Evolutionary conservation across 2,113 vertebrate species (phyloP).

Genomic region (Dunckerocampus dactyliophorus): DNA sequence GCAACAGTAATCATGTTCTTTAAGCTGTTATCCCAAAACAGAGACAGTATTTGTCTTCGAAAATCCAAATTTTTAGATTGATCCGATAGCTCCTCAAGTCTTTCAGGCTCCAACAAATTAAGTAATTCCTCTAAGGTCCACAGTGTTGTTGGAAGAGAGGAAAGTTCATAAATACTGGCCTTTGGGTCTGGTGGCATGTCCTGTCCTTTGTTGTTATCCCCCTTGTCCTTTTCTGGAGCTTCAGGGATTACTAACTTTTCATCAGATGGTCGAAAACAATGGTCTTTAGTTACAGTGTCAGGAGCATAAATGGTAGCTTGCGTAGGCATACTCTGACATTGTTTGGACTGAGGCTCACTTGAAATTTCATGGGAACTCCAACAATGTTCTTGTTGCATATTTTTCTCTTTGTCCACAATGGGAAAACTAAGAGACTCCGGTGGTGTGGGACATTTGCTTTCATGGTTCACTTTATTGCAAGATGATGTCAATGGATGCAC

Average conservation of each 20-base stretch:
- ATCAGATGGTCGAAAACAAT: not conserved
- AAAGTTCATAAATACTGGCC: not conserved
- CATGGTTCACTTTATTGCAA: not conserved
- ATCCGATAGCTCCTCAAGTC: not conserved
- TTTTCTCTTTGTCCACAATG: not conserved
- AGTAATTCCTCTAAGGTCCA: constrained; percentile 28
- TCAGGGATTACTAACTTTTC: not conserved
- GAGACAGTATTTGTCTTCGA: not conserved
- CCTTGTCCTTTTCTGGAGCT: not conserved
- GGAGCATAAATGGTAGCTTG: not conserved
- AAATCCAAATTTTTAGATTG: not conserved
- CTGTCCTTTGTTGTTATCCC: not conserved
- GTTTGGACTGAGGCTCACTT: not conserved
- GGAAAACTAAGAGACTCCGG: not conserved
- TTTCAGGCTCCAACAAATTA: not conserved
- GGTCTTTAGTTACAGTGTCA: not conserved
- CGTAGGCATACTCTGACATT: not conserved
- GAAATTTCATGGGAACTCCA: not conserved
- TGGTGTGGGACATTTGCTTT: not conserved
- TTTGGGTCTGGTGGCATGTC: not conserved
- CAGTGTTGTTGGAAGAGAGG: constrained; percentile 19
- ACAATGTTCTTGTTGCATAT: not conserved
- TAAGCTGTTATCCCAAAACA: constrained; percentile 28
- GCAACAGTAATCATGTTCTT: not conserved
- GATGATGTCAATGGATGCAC: constrained; percentile 48